phyloP scores from a whole-genome alignment of 2,113 vertebrate genomes.

The Pogona vitticeps region DNA sequence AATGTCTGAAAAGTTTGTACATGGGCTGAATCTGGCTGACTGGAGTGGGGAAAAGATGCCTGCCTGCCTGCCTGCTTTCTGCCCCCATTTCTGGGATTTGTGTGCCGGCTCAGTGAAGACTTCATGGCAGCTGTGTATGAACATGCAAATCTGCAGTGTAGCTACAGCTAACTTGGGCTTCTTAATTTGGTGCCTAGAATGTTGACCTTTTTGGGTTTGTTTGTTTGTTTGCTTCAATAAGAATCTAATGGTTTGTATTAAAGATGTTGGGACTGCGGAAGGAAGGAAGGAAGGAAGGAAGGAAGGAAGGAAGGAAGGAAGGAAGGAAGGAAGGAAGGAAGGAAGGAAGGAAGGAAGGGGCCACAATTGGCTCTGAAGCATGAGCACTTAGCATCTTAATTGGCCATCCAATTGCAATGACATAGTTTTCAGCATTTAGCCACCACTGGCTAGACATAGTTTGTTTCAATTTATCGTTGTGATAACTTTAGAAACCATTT shows the following conservation, averaged over 20 bases:
- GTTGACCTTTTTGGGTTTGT: not conserved
- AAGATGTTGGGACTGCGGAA: not conserved
- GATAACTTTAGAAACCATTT: conserved; percentile 44
- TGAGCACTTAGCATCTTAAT: conserved; percentile 44
- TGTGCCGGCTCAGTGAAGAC: no score
- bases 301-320: not conserved
- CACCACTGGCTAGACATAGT: conserved; percentile 47
- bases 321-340: not conserved
- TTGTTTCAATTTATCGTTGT: conserved; percentile 40
- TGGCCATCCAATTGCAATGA: conserved; percentile 45
- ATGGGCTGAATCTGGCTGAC: no score
- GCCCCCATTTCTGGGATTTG: no score
- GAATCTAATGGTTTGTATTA: not conserved
- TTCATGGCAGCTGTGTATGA: no score
- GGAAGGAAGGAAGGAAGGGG: not conserved
- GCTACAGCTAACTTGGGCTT: not conserved
- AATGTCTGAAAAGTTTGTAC: not conserved
- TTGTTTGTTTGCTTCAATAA: not conserved
- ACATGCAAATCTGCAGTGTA: not conserved
- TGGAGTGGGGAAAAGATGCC: no score
- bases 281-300: not conserved
- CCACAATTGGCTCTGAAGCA: conserved; percentile 41
- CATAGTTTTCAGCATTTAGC: conserved; percentile 37
- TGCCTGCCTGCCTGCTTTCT: no score
- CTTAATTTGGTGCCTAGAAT: not conserved